Percentiles rank a stretch among this genome's conserved stretches.
Evolutionary conservation across 2,888 invertebrate species (phyloP).

Genomic region (Dicyrtomina minuta): DNA sequence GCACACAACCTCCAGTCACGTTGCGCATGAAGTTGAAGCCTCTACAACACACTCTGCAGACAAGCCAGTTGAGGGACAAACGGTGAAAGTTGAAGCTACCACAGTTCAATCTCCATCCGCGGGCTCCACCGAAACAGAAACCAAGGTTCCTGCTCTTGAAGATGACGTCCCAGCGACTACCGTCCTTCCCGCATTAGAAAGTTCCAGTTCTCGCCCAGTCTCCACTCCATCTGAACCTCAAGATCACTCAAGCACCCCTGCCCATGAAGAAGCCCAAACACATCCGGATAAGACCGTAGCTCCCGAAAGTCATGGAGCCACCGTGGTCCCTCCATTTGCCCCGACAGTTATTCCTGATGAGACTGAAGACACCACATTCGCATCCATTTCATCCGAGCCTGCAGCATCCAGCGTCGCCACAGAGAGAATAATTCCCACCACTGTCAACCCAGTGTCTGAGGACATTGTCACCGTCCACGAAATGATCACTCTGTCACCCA

Average conservation of each 20-base stretch:
- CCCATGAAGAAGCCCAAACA: not conserved
- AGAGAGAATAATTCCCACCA: slow-evolving; percentile 13
- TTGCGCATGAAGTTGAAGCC: not conserved
- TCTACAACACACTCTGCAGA: no score
- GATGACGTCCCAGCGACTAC: not conserved
- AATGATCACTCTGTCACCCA: slow-evolving; percentile 27
- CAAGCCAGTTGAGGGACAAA: no score
- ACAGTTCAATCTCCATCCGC: slow-evolving; percentile 9
- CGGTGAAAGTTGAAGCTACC: not conserved
- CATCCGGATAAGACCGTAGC: not conserved
- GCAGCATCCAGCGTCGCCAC: slow-evolving; percentile 25
- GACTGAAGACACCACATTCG: not conserved
- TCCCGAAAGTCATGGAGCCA: not conserved
- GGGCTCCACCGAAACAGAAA: slow-evolving; percentile 12
- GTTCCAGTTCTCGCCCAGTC: not conserved
- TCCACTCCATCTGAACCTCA: not conserved
- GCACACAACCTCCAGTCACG: not conserved
- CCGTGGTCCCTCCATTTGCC: not conserved
- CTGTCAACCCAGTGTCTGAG: not conserved
- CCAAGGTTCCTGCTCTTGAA: not conserved
- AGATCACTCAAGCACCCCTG: no score
- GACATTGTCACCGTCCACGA: not conserved
- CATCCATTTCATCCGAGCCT: slow-evolving; percentile 9
- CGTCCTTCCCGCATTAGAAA: no score
- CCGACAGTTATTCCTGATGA: not conserved